A percentile compares a stretch with the other conserved stretches of the same genome.
Evolutionary conservation across 2,113 vertebrate species (phyloP).

Genomic region (Eubucco bourcierii): DNA sequence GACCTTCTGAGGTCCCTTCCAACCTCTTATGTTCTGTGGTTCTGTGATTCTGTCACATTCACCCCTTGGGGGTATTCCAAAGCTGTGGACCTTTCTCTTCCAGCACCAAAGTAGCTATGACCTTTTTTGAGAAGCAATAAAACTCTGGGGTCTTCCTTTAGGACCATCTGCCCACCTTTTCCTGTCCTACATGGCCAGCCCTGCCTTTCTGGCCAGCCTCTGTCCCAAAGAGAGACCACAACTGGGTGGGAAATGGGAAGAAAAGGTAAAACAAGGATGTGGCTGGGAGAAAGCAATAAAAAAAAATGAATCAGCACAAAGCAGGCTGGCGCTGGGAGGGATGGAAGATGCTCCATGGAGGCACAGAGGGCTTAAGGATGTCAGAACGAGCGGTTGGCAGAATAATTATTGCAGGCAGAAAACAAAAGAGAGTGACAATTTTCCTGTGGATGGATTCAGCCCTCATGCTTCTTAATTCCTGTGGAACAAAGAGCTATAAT

Average conservation of each 20-base stretch:
- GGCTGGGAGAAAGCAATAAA: background rate
- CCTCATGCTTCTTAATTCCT: conserved; percentile 68
- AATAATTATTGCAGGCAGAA: conserved; percentile 60
- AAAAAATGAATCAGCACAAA: conserved; percentile 32
- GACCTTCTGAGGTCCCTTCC: no score
- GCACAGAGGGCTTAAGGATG: conserved; percentile 29
- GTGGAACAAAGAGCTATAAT: conserved; percentile 71
- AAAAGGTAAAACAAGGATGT: background rate
- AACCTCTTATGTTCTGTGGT: no score
- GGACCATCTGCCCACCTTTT: background rate
- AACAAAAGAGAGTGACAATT: conserved; percentile 70
- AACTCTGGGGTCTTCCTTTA: rapidly evolving
- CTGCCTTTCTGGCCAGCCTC: background rate
- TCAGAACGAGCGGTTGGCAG: conserved; percentile 47
- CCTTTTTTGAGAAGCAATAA: no score
- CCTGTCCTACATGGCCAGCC: background rate
- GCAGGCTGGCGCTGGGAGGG: background rate
- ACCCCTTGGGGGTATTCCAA: background rate
- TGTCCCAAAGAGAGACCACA: background rate
- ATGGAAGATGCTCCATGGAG: background rate
- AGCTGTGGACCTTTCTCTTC: background rate
- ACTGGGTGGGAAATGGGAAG: background rate
- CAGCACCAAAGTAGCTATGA: background rate
- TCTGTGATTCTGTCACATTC: no score
- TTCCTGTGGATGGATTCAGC: conserved; percentile 66